Evolutionary conservation across 1,140 invertebrate genomes (phyloP), one percentile per base, ranked within the genome.

Genomic region (Trigoniulus corallinus): DNA sequence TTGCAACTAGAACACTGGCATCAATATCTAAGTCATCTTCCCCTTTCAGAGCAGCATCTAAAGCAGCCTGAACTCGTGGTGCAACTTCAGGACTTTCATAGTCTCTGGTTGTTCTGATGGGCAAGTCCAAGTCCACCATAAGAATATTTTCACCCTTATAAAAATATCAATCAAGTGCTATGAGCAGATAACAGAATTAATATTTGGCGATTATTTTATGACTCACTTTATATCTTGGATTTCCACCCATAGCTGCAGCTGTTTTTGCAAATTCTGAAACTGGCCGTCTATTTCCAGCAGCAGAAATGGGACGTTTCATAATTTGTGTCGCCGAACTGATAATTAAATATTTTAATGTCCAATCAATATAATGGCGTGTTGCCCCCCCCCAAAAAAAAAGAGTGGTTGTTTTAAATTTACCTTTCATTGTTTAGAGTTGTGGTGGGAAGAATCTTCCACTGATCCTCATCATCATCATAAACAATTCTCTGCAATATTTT

Each of bases 381-480:
- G n/a, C n/a, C n/a, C n/a, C n/a, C n/a, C n/a, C n/a, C n/a, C n/a
- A n/a, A n/a, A n/a, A n/a, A n/a, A n/a, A n/a, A n/a, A n/a, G n/a
- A n/a, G n/a, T n/a, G 37, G 37, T 18, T 39, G 37, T 39, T 18
- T 13, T 39, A 39, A 44, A 18, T 20, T 10, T 10, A 44, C 24
- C 18, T 24, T 24, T 44, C 18, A 20, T 24, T 44, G 18, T 24
- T 44, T 7, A 20, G 7, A 10, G 18, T 45, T 3, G 21, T 4
- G 4, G 25, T 2, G 62, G 53, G 67, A 57, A 53, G 69, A 59
- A 64, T 71, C 55, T 74, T 73, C 89, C 89, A 97, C 41, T 77
- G 73, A 61, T 95, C 88, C 53, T 83, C 73, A 60, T 87, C 82
- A 59, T 96, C 91, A 65, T 95, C 86, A 67, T 84, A 94, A 23